Percentiles rank a stretch among this genome's conserved stretches.
Conservation (phyloP, 1,140 invertebrate genomes). For the Macrocentrus cingulum region DNA sequence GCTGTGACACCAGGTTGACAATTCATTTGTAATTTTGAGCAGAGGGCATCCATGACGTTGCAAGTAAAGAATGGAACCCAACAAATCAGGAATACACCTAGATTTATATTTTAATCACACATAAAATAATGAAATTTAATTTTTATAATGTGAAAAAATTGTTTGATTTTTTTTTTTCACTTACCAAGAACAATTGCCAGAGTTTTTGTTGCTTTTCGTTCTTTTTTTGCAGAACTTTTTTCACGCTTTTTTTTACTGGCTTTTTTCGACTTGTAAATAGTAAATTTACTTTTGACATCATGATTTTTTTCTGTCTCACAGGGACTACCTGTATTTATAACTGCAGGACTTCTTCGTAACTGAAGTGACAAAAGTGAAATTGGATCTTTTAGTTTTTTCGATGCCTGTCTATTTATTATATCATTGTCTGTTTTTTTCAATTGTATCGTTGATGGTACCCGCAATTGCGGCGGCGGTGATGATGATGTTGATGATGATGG, state of each 20-base stretch:
- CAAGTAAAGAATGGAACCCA: conserved; percentile 98
- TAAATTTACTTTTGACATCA: conserved; percentile 74
- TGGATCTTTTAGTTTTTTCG: conserved; percentile 50
- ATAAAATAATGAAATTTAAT: conserved; percentile 1
- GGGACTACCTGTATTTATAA: conserved; percentile 38
- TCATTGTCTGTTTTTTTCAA: conserved; percentile 49
- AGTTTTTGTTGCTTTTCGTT: conserved; percentile 99
- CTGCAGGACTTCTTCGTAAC: conserved; percentile 44
- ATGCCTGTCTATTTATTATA: conserved; percentile 47
- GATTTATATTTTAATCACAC: not conserved
- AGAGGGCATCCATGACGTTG: conserved; percentile 88
- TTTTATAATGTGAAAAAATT: not conserved
- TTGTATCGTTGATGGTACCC: conserved; percentile 31
- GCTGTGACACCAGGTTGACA: conserved; percentile 85
- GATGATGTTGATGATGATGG: conserved; percentile 52
- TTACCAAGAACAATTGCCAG: conserved; percentile 96
- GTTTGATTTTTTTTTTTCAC: conserved; percentile 18
- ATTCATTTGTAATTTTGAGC: conserved; percentile 77
- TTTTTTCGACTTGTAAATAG: conserved; percentile 91
- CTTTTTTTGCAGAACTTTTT: conserved; percentile 92
- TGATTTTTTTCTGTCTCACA: conserved; percentile 69
- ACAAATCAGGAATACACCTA: conserved; percentile 94
- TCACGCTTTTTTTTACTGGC: conserved; percentile 93
- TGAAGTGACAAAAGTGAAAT: conserved; percentile 50
- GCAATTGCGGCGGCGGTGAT: conserved; percentile 46